Evolutionary conservation across 2,797 vertebrate genomes (phyloP), one percentile per base, ranked within the genome.

Genomic region (Sylvia borin): DNA sequence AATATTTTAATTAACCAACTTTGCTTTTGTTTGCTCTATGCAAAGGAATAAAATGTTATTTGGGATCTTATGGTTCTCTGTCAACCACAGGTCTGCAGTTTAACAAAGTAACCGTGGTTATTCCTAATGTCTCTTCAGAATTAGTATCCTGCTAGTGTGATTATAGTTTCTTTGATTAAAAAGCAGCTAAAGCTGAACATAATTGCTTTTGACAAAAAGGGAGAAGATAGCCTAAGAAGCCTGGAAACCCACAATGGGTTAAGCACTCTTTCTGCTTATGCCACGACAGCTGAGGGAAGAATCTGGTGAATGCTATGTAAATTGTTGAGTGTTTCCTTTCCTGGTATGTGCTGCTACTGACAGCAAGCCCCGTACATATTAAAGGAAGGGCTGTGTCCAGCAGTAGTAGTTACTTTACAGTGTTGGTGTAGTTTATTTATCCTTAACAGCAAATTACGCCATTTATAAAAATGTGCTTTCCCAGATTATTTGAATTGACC

Each of bases 121-220:
- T 71, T 91, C 79, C 58, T 96, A 89, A 92, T 84, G 79, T 88
- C 79, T 95, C 88, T 91, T 97, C 72, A 94, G 85, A 96, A 97
- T 95, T 80, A 92, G 79, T 95, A 90, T 90, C 88, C 79, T 95
- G 62, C 72, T 90, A 72, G 66, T 55, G 21, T 93, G 54, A 91
- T 97, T 94, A 90, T 62, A 85, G 75, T 96, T 97, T 95, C 68
- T 95, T 92, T 95, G 74, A 95, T 97, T 97, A 96, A 95, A 96
- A 89, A 91, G 64, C 80, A 68, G 58, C 86, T 82, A 77, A 97
- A 90, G 57, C 75, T 71, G 75, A 87, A 88, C 9, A 2, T 70
- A 83, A 83, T 79, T 85, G 83, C 38, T 53, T 43, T 84, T 32
- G 34, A 47, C 67, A 73, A 32, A 75, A 81, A 82, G 38, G 34